Evolutionary conservation across 1,140 invertebrate genomes (phyloP), one percentile per base, ranked within the genome.

Genomic region (Dryas iulia): DNA sequence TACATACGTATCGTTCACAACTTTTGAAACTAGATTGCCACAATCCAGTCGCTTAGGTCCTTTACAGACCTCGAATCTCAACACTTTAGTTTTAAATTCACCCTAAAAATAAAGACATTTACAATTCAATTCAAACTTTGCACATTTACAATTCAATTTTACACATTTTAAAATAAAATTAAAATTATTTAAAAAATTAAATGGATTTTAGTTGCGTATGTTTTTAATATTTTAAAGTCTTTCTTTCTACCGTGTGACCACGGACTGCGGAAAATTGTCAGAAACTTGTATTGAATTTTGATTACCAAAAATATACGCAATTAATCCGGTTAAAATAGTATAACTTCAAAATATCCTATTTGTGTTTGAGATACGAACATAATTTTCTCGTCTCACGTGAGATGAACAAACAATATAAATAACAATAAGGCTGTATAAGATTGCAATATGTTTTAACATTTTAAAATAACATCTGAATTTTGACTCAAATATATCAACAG

Each of bases 11-110:
- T 33, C 47, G 56, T 76, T 73, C 14, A 33, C 25, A 52, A 78
- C 56, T n/a, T 39, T 67, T 1, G 67, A 62, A 12, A 58, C 64
- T 33, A 77, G 12, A 7, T 71, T 31, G 21, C 61, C 39, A 25
- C 82, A 83, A 12, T 81, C 71, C 25, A 57, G 68, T 7, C 25
- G 64, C 53, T 81, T 84, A 30, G 82, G 82, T 5, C 82, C 82
- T 54, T 77, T 78, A 28, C 81, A 84, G 1, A 67, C 11, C 5
- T 67, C 61, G 0, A 80, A 28, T 1, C 74, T 61, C 8, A 57
- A 71, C 8, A 84, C 59, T n/a, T 60, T 59, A 21, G 82, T 31
- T 25, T 54, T 61, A 39, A 82, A 83, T 59, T 68, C 26, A n/a
- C 79, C 79, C 82, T 83, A 57, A 14, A 35, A 35, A 35, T n/a